phyloP scores from a whole-genome alignment of 2,797 vertebrate species.

The Synanceia verrucosa region DNA sequence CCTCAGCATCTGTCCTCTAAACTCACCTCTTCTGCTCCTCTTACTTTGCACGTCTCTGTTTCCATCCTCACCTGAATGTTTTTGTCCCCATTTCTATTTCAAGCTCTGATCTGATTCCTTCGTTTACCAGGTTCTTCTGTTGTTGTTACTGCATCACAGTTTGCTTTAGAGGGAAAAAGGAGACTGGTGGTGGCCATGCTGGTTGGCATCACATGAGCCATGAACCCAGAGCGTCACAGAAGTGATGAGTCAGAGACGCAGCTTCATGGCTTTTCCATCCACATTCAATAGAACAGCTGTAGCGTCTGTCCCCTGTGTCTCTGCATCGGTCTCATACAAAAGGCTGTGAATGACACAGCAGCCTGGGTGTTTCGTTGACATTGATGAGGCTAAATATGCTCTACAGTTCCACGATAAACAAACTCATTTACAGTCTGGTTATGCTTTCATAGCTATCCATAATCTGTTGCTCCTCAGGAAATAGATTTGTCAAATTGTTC shows the following conservation, averaged over 20 bases:
- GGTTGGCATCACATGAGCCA: conserved; percentile 68
- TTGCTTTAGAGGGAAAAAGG: conserved; percentile 8
- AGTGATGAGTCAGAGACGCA: conserved; percentile 84
- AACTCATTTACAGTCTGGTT: conserved; percentile 41
- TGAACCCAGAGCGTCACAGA: conserved; percentile 74
- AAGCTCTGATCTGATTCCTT: conserved; percentile 33
- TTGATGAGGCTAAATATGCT: conserved; percentile 58
- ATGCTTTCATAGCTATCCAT: conserved; percentile 20
- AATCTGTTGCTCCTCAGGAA: conserved; percentile 27
- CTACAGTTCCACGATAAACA: conserved; percentile 48
- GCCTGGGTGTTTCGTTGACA: conserved; percentile 74
- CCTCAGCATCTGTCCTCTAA: conserved; percentile 64
- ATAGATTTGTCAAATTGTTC: conserved; percentile 36
- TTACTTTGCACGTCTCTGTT: conserved; percentile 16
- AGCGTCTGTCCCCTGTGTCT: conserved; percentile 55
- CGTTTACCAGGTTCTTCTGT: conserved; percentile 38
- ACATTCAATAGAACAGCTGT: conserved; percentile 81
- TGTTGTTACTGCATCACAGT: conserved; percentile 58
- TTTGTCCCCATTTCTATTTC: conserved; percentile 7
- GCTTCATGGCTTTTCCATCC: conserved; percentile 80
- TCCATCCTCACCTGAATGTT: conserved; percentile 30
- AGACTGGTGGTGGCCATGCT: conserved; percentile 35
- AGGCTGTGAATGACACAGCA: conserved; percentile 71
- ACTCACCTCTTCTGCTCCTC: conserved; percentile 33
- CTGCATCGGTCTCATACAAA: conserved; percentile 59